Conservation (phyloP, 2,797 vertebrate genomes). For the Catamblyrhynchus diadema region DNA sequence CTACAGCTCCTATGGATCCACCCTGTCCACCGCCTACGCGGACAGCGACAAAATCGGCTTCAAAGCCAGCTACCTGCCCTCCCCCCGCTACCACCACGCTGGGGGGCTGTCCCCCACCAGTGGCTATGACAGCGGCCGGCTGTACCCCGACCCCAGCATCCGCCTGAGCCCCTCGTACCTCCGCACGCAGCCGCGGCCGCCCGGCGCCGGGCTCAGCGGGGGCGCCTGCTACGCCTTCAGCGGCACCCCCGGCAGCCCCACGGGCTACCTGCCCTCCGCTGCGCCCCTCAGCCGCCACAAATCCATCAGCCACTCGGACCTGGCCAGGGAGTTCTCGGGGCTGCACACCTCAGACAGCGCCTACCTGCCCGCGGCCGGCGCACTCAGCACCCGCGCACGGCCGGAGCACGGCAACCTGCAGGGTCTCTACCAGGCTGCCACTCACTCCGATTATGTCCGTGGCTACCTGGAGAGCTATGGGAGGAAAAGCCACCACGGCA, state of each 20-base stretch:
- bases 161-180: conserved; percentile 82
- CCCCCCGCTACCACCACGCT: conserved; percentile 36
- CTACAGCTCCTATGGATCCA: conserved; percentile 85
- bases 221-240: conserved; percentile 73
- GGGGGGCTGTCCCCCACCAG: conserved; percentile 75
- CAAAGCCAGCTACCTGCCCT: conserved; percentile 81
- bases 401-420: conserved; percentile 78
- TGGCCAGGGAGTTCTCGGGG: conserved; percentile 86
- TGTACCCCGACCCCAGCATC: conserved; percentile 81
- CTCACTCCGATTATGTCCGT: conserved; percentile 72
- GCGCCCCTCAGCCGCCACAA: conserved; percentile 81
- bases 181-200: conserved; percentile 73
- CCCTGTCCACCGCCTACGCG: conserved; percentile 73
- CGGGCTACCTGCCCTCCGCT: conserved; percentile 80
- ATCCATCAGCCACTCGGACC: conserved; percentile 91
- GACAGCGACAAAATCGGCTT: conserved; percentile 82
- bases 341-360: conserved; percentile 72
- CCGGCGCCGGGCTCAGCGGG: conserved; percentile 78
- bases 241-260: conserved; percentile 62
- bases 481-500: conserved; percentile 56
- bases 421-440: conserved; percentile 75
- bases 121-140: conserved; percentile 75
- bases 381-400: conserved; percentile 68
- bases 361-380: background rate
- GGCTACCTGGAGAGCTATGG: conserved; percentile 78